A percentile compares a stretch with the other conserved stretches of the same genome.
Evolutionary conservation across 2,797 vertebrate genomes (phyloP).

Genomic region (Myotis findleyi): DNA sequence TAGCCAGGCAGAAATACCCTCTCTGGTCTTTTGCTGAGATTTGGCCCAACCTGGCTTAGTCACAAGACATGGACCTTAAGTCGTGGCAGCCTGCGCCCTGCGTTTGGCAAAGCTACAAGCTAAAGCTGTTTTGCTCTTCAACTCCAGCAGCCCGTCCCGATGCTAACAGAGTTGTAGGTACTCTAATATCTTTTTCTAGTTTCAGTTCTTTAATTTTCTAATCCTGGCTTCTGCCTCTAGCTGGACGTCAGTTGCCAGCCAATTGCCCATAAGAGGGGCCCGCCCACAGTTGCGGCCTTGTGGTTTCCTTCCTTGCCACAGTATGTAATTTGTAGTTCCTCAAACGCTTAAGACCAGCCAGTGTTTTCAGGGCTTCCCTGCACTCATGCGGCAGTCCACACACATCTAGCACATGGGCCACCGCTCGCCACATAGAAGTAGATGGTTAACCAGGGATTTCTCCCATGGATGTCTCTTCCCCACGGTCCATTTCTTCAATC

Average conservation of each 20-base stretch:
- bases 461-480: not conserved
- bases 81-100: no score
- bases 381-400: fast-evolving
- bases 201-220: not conserved
- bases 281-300: no score
- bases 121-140: not conserved
- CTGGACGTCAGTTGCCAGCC: no score
- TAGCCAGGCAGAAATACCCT: not conserved
- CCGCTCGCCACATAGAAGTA: not conserved
- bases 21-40: no score
- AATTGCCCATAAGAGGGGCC: not conserved
- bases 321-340: not conserved
- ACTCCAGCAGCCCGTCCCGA: not conserved
- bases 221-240: not conserved
- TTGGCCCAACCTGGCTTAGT: not conserved
- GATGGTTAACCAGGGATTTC: not conserved
- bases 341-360: not conserved
- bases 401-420: not conserved
- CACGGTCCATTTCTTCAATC: not conserved
- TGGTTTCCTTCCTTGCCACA: not conserved
- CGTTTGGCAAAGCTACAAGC: not conserved
- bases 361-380: not conserved
- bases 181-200: not conserved
- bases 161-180: not conserved
- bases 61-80: not conserved